Evolutionary conservation across 35 echinoderm and acorn worm species (phyloP), one percentile per base, ranked within the genome.

Genomic region (Heliocidaris tuberculata): DNA sequence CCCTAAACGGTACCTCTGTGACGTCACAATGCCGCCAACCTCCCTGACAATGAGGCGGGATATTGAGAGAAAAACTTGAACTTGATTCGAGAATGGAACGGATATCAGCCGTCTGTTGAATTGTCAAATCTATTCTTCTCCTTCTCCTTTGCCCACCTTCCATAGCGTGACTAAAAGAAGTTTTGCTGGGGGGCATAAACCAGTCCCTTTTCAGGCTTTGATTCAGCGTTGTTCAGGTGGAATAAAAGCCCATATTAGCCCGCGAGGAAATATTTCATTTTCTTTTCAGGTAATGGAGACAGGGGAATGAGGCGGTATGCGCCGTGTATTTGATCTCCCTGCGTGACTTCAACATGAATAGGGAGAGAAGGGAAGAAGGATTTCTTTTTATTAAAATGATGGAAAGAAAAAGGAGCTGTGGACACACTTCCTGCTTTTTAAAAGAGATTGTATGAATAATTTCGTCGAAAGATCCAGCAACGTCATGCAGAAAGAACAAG

Each of bases 91-190:
- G 65, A 78, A 78, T 78, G 65, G 65, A 78, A 78, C 65, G 65
- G 65, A 78, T 78, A 78, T 78, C 65, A n/a, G 27, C 65, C 65
- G 65, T 78, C 65, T 78, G 27, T 24, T 6, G 21, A 24, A 78
- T 78, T 78, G 65, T 78, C 65, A 78, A 78, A 78, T n/a, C 65
- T 78, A 78, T 78, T 78, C 65, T 78, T 78, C 27, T 21, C 65
- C 17, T 5, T 78, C 17, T 78, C 65, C 65, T 27, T 3, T 7
- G 65, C 65, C 65, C 65, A 78, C 65, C 65, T 78, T 78, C 27
- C 65, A 78, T 27, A 24, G 65, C 6, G 21, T 78, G 17, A 9
- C 5, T 27, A 9, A 78, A n/a, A 78, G 65, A 78, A n/a, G 27
- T 27, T 0, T 78, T 78, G 65, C 65, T 78, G 4, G 52, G 65